These are phyloP conservation scores for Notamacropus eugenii DNA, from an alignment of 2,797 vertebrate genomes.

Conservation along the genomic window DNA sequence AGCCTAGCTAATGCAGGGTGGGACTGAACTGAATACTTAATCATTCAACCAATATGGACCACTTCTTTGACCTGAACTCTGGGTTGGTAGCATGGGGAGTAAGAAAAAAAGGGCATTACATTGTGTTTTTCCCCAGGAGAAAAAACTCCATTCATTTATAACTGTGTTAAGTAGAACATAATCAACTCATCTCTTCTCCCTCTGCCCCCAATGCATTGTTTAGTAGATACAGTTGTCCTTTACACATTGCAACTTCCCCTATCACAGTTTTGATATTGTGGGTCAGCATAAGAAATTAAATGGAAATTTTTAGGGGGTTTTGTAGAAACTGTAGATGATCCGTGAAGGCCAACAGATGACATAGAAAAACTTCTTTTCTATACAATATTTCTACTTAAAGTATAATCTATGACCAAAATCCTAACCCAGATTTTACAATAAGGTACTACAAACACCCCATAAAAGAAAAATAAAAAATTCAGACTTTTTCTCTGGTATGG, in stretches of 20 bases:
- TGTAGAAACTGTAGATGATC: background rate
- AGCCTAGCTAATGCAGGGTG: background rate
- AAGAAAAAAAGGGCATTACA: background rate
- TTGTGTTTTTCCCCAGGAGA: background rate
- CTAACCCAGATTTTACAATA: background rate
- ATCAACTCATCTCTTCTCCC: background rate
- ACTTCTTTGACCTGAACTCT: slow-evolving; percentile 38
- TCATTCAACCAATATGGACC: background rate
- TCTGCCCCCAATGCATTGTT: background rate
- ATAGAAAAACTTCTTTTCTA: background rate
- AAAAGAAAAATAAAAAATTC: background rate
- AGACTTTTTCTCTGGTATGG: background rate
- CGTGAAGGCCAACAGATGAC: background rate
- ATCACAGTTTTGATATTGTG: background rate
- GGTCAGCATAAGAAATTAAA: background rate
- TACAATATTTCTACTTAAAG: background rate
- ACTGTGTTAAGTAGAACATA: background rate
- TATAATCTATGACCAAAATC: background rate
- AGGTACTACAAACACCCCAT: background rate
- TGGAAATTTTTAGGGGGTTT: background rate
- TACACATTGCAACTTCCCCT: background rate
- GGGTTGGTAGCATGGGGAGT: background rate
- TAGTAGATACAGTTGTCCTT: background rate
- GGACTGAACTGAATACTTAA: background rate
- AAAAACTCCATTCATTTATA: background rate